phyloP scores from a whole-genome alignment of 2,888 invertebrate genomes.

The Archaeoteleia sp. region DNA sequence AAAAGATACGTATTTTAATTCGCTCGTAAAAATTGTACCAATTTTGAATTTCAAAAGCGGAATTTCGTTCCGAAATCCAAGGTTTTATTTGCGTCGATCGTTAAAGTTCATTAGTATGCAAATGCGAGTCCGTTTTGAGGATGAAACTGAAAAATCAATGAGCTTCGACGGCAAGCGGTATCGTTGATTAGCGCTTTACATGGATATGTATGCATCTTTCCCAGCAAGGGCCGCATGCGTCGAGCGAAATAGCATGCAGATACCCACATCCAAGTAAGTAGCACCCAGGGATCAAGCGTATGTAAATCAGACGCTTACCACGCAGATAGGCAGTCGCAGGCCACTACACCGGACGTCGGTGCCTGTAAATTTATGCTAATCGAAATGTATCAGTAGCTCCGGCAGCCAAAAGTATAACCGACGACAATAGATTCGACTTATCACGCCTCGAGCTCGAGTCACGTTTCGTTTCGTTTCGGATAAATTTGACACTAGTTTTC shows the following conservation, averaged over 20 bases:
- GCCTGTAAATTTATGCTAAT: slow-evolving; percentile 74
- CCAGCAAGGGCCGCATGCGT: slow-evolving; percentile 44
- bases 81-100: slow-evolving; percentile 24
- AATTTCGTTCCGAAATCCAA: slow-evolving; percentile 6
- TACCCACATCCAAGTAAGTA: slow-evolving; percentile 54
- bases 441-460: slow-evolving; percentile 31
- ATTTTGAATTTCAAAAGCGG: slow-evolving; percentile 4
- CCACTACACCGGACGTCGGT: slow-evolving; percentile 70
- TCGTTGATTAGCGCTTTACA: slow-evolving; percentile 53
- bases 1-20: neutral
- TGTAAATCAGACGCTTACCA: slow-evolving; percentile 70
- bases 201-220: slow-evolving; percentile 53
- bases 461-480: slow-evolving; percentile 22
- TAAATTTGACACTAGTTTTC: slow-evolving; percentile 13
- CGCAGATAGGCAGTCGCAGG: slow-evolving; percentile 68
- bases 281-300: slow-evolving; percentile 70
- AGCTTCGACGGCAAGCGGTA: slow-evolving; percentile 49
- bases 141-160: slow-evolving; percentile 53
- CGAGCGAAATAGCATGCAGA: slow-evolving; percentile 51
- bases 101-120: slow-evolving; percentile 48
- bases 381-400: slow-evolving; percentile 72
- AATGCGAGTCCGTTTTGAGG: slow-evolving; percentile 46
- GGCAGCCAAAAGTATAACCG: slow-evolving; percentile 61
- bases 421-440: slow-evolving; percentile 53
- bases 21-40: slow-evolving; percentile 1